phyloP scores from a whole-genome alignment of 1,140 invertebrate species.

The Pissodes strobi region DNA sequence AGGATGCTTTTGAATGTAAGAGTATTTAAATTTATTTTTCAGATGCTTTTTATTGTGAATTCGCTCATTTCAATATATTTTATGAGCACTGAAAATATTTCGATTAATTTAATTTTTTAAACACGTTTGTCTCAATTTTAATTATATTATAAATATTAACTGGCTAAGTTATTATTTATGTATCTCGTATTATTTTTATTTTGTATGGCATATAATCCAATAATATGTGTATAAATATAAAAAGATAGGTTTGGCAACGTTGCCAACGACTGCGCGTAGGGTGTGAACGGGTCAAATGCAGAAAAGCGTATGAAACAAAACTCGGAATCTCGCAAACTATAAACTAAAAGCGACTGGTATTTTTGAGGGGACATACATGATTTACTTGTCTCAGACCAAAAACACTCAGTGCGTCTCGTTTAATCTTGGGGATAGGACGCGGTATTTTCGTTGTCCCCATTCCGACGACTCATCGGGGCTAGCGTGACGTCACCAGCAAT shows the following conservation, averaged over 20 bases:
- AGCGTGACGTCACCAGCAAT: neutral
- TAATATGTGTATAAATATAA: too few relatives aligned
- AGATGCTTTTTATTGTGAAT: too few relatives aligned
- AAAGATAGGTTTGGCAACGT: slow-evolving; percentile 15
- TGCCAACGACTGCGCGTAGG: slow-evolving; percentile 42
- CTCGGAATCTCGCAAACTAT: slow-evolving; percentile 40
- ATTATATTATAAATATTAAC: too few relatives aligned
- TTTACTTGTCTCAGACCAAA: neutral
- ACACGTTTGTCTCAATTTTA: too few relatives aligned
- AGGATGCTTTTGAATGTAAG: too few relatives aligned
- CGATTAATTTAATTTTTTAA: too few relatives aligned
- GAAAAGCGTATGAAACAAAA: slow-evolving; percentile 51
- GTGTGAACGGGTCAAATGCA: slow-evolving; percentile 43
- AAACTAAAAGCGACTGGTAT: slow-evolving; percentile 14
- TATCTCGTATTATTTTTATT: too few relatives aligned
- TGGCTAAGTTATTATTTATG: too few relatives aligned
- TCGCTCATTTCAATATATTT: too few relatives aligned
- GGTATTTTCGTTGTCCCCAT: neutral
- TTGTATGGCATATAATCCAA: too few relatives aligned
- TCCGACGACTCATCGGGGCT: neutral
- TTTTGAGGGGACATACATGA: neutral
- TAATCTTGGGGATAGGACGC: neutral
- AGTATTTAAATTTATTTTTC: too few relatives aligned
- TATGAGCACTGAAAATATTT: too few relatives aligned
- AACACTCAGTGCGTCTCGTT: slow-evolving; percentile 29